These are phyloP conservation scores for Sinocyclocheilus grahami DNA, from an alignment of 2,113 vertebrate species.

Conservation along the genomic window DNA sequence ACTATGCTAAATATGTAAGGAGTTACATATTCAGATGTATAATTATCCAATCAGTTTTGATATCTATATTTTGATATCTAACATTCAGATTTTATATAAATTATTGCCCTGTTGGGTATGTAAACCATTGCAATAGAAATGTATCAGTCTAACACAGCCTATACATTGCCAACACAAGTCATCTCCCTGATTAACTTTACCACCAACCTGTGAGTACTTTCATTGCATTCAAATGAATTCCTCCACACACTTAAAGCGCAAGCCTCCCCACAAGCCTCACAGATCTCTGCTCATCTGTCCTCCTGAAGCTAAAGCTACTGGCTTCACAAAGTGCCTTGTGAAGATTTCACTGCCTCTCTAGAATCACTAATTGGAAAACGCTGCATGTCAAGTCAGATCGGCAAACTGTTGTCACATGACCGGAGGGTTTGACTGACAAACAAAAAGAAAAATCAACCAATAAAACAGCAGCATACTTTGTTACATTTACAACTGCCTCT, in stretches of 20 bases:
- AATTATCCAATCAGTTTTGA: background rate
- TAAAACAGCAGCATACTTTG: constrained; percentile 35
- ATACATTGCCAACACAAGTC: constrained; percentile 16
- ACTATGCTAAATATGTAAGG: background rate
- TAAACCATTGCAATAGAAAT: constrained; percentile 13
- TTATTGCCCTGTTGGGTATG: background rate
- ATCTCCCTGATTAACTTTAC: constrained; percentile 42
- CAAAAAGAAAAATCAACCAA: constrained; percentile 29
- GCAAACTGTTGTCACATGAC: constrained; percentile 53
- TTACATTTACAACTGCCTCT: constrained; percentile 38
- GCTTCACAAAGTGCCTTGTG: constrained; percentile 33
- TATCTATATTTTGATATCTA: background rate
- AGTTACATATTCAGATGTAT: background rate
- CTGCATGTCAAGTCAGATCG: constrained; percentile 50
- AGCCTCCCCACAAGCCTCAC: constrained; percentile 20
- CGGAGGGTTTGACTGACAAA: constrained; percentile 34
- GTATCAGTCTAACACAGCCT: background rate
- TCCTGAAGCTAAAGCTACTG: constrained; percentile 38
- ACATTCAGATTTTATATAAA: background rate
- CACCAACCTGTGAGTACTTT: background rate
- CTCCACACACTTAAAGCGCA: background rate
- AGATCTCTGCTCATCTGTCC: constrained; percentile 34
- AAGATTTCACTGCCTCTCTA: constrained; percentile 30
- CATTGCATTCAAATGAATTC: constrained; percentile 41
- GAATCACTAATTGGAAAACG: constrained; percentile 49